phyloP scores from a whole-genome alignment of 2,797 vertebrate species.

The Meda fulgida region DNA sequence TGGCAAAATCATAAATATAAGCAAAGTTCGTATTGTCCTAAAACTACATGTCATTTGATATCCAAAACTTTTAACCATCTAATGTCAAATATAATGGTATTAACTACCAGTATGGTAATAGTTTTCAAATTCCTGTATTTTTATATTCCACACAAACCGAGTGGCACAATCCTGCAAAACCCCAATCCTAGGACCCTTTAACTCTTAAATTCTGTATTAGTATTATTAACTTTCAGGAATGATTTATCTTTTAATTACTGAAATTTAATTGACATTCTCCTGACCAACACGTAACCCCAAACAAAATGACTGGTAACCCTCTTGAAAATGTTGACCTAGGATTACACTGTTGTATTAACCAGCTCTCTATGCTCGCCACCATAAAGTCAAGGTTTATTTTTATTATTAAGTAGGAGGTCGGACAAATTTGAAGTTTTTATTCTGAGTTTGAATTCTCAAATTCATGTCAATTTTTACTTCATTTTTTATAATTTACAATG shows the following conservation, averaged over 20 bases:
- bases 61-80: not conserved
- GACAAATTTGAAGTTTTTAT: not conserved
- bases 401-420: too few species aligned
- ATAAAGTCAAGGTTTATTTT: too few species aligned
- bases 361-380: not conserved
- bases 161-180: not conserved
- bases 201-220: not conserved
- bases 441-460: too few species aligned
- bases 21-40: too few species aligned
- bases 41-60: not conserved
- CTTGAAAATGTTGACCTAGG: not conserved
- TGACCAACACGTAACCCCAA: not conserved
- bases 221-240: not conserved
- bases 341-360: not conserved
- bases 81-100: not conserved
- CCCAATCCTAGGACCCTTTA: not conserved
- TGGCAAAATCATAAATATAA: not conserved
- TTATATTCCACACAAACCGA: not conserved
- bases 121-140: not conserved
- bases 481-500: not conserved
- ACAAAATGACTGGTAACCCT: not conserved
- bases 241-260: not conserved
- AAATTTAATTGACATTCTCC: not conserved
- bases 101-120: not conserved
- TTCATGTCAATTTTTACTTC: not conserved